These are phyloP conservation scores for Caretta caretta DNA, from an alignment of 2,113 vertebrate species.

Conservation along the genomic window DNA sequence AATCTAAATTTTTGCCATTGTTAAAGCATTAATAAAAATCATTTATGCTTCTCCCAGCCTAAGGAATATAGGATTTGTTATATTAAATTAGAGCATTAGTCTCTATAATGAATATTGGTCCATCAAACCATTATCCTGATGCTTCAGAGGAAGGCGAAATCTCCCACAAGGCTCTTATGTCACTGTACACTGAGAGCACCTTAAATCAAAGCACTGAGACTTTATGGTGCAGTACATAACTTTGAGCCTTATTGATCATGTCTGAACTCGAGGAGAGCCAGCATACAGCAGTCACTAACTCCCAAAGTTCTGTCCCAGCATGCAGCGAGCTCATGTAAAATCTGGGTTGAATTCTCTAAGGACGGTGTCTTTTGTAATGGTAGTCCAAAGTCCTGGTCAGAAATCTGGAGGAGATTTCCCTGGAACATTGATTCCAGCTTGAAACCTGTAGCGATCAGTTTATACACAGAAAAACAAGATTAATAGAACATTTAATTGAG, in stretches of 20 bases:
- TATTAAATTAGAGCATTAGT: not conserved
- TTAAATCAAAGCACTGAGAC: not conserved
- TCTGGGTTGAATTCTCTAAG: not conserved
- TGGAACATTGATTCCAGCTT: not conserved
- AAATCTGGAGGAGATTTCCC: not conserved
- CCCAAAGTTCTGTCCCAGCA: not conserved
- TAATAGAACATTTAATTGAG: not conserved
- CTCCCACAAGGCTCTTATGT: not conserved
- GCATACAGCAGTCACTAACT: not conserved
- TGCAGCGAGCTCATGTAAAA: not conserved
- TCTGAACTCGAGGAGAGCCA: not conserved
- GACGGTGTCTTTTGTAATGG: not conserved
- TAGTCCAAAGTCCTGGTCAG: not conserved
- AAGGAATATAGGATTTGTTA: slow-evolving; percentile 5
- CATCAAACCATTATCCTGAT: not conserved
- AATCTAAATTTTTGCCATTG: slow-evolving; percentile 11
- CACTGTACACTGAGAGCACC: not conserved
- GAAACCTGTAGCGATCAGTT: not conserved
- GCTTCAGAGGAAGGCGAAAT: not conserved
- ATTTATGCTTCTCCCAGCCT: not conserved
- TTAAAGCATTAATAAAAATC: not conserved
- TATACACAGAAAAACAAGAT: not conserved
- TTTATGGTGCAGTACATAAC: not conserved
- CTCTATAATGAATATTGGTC: not conserved
- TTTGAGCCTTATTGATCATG: rapidly evolving